A percentile compares a stretch with the other conserved stretches of the same genome.
phyloP scores from a whole-genome alignment of 37 sponge, comb jelly and placozoan genomes.

The Agelas oroides region DNA sequence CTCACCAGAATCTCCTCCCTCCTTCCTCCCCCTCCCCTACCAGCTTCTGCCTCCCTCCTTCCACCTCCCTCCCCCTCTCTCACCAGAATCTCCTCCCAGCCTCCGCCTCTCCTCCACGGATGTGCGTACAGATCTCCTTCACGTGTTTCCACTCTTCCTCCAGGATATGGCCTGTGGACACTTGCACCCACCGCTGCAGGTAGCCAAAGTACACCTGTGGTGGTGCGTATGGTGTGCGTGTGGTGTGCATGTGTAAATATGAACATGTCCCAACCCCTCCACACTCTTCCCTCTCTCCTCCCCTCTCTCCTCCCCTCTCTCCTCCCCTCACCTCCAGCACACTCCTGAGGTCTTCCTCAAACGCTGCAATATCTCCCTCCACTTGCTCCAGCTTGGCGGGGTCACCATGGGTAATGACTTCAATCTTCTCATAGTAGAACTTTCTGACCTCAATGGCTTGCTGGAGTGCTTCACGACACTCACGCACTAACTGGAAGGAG shows the following conservation, averaged over 20 bases:
- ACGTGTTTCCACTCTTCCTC: constrained; percentile 76
- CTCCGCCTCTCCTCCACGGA: constrained; percentile 68
- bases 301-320: not conserved
- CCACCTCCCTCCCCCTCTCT: not conserved
- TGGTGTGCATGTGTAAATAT: no score
- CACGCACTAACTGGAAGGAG: constrained; percentile 58
- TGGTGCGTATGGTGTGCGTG: not conserved
- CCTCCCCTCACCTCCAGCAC: constrained; percentile 53
- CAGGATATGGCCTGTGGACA: constrained; percentile 60
- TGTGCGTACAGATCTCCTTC: constrained; percentile 67
- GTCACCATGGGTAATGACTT: constrained; percentile 27
- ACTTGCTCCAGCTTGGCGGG: constrained; percentile 43
- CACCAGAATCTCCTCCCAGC: constrained; percentile 90
- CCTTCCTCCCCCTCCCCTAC: no score
- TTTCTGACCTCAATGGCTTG: constrained; percentile 55
- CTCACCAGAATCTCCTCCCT: no score
- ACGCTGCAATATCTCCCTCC: constrained; percentile 43
- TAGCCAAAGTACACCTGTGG: constrained; percentile 74
- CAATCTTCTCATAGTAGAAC: constrained; percentile 59
- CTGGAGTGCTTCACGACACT: constrained; percentile 59
- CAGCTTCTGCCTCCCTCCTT: no score
- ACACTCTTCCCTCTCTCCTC: not conserved
- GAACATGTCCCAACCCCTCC: not conserved
- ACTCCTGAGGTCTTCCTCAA: constrained; percentile 59
- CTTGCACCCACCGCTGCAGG: constrained; percentile 57